Evolutionary conservation across 1,140 invertebrate species (phyloP).

Genomic region (Papilio polytes): DNA sequence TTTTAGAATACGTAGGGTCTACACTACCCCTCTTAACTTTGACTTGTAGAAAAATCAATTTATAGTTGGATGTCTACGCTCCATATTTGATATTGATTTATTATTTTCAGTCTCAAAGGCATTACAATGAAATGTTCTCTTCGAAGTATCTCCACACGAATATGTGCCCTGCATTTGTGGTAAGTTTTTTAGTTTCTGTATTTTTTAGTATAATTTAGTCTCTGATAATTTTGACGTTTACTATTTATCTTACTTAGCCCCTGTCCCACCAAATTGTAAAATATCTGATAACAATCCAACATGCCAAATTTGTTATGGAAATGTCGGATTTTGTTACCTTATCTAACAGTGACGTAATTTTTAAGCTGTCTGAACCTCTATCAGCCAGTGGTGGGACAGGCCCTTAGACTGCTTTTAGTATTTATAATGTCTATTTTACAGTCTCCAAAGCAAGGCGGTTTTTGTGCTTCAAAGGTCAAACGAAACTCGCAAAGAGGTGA

Average conservation of each 20-base stretch:
- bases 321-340: too few relatives aligned
- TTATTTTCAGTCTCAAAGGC: constrained; percentile 26
- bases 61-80: neutral
- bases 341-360: too few relatives aligned
- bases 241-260: neutral
- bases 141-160: constrained; percentile 3
- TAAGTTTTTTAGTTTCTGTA: neutral
- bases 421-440: neutral
- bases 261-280: too few relatives aligned
- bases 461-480: constrained; percentile 31
- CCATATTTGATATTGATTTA: neutral
- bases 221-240: constrained; percentile 6
- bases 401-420: neutral
- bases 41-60: too few relatives aligned
- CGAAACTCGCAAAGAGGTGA: constrained; percentile 9
- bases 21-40: too few relatives aligned
- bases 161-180: constrained; percentile 14
- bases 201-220: neutral
- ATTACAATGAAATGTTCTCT: constrained; percentile 24
- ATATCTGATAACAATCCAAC: too few relatives aligned
- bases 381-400: too few relatives aligned
- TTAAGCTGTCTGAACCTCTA: too few relatives aligned
- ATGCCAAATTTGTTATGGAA: too few relatives aligned
- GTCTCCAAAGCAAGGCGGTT: constrained; percentile 17
- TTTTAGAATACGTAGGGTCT: too few relatives aligned